Evolutionary conservation across 2,888 invertebrate species (phyloP).

Genomic region (Sphaerolaimus hirsutus): DNA sequence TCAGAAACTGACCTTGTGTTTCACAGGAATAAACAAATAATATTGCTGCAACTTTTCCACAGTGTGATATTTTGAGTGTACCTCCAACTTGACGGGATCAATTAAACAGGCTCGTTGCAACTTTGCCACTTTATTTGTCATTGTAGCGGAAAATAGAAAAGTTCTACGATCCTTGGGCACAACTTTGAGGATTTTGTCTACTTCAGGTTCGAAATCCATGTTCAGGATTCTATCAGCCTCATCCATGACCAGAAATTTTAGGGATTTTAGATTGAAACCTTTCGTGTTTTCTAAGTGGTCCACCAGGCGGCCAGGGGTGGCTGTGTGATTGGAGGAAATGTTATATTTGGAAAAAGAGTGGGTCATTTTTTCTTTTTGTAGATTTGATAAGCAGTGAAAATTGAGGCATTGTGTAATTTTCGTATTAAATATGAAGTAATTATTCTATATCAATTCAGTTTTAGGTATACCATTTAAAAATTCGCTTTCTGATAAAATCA

Average conservation of each 20-base stretch:
- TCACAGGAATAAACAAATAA: slow-evolving; percentile 78
- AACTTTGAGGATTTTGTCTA: slow-evolving; percentile 67
- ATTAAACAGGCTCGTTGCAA: slow-evolving; percentile 74
- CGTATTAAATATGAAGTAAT: too few relatives aligned
- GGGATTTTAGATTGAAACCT: slow-evolving; percentile 66
- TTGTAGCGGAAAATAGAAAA: slow-evolving; percentile 86
- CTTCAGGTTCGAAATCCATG: slow-evolving; percentile 91
- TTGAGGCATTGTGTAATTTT: too few relatives aligned
- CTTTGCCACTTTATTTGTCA: slow-evolving; percentile 74
- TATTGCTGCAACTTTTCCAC: slow-evolving; percentile 83
- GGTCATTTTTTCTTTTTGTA: too few relatives aligned
- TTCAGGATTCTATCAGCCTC: slow-evolving; percentile 95
- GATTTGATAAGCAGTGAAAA: too few relatives aligned
- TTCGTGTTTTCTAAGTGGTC: slow-evolving; percentile 94
- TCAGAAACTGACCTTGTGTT: slow-evolving; percentile 50
- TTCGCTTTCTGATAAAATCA: too few relatives aligned
- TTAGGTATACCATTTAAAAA: too few relatives aligned
- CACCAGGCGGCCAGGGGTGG: slow-evolving; percentile 43
- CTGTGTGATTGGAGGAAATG: too few relatives aligned
- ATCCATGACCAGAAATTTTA: slow-evolving; percentile 70
- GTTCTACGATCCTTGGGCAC: slow-evolving; percentile 74
- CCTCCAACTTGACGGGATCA: slow-evolving; percentile 84
- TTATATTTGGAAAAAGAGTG: too few relatives aligned
- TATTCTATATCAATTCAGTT: too few relatives aligned
- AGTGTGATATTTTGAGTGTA: slow-evolving; percentile 82